Evolutionary conservation across 2,113 vertebrate species (phyloP), one percentile per base, ranked within the genome.

Genomic region (Leptocoma aspasia): DNA sequence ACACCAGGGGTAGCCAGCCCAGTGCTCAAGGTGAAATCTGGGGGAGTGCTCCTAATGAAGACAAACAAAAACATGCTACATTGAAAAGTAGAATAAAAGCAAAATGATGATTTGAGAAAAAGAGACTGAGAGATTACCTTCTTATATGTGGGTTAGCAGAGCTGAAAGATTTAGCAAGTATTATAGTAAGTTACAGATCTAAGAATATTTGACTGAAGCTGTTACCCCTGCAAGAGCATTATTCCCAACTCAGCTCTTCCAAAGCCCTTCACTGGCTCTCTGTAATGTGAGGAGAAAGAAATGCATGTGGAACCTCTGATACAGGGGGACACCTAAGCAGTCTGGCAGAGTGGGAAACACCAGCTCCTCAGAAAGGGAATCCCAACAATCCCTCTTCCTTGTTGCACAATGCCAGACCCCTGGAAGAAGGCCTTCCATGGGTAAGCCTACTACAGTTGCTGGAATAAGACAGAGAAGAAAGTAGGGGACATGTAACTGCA

Each of bases 401-500:
- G 6, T 31, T 75, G 70, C 56, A 65, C 49, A 21, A 39, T 13
- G 71, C 47, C 53, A 72, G 68, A 45, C 6, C 30, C 26, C 20
- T n/a, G 4, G 4, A 79, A 87, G 65, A 47, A 42, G 22, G 49
- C 24, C 31, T 82, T 72, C n/a, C 1, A 2, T 45, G 75, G 52
- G 30, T 31, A 37, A 70, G 68, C 52, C n/a, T 42, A 59, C 20
- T 76, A 15, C 24, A 77, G 13, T 27, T 89, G 27, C 31, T 76
- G 53, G 68, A 85, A 33, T 75, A 82, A 70, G 31, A 53, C 47
- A 65, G 59, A 89, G 37, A 76, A 92, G n/a, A 82, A 95, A 65
- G n/a, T 31, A 82, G 27, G 82, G 50, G n/a, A 53, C 70, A 66
- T 9, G 15, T 66, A 88, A 82, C 22, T 42, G 42, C 1, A 0